These are phyloP conservation scores for Marasmarcha lunaedactyla DNA, from an alignment of 2,888 invertebrate genomes.

Conservation along the genomic window DNA sequence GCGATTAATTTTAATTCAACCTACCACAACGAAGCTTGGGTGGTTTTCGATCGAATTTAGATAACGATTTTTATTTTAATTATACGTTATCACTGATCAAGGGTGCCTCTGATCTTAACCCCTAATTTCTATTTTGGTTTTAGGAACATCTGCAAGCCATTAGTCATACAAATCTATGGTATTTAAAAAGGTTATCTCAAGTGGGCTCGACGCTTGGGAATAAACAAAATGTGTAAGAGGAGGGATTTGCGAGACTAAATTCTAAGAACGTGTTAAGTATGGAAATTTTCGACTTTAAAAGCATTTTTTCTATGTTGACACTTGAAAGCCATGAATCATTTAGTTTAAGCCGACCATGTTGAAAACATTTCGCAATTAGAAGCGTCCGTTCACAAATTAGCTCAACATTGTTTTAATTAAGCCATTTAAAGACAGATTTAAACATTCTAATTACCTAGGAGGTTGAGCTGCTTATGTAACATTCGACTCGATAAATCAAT, in stretches of 20 bases:
- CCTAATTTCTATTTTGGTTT: conserved; percentile 58
- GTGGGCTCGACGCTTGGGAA: conserved; percentile 14
- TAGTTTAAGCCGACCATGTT: no score
- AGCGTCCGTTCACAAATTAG: no score
- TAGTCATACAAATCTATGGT: conserved; percentile 45
- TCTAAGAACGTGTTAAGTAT: conserved; percentile 32
- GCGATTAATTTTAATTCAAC: conserved; percentile 19
- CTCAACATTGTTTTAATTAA: no score
- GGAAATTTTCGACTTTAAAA: conserved; percentile 15
- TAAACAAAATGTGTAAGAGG: conserved; percentile 12
- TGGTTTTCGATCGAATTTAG: conserved; percentile 40
- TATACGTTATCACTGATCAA: conserved; percentile 50
- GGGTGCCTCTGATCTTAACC: conserved; percentile 38
- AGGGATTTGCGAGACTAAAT: conserved; percentile 29
- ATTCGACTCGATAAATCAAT: no score
- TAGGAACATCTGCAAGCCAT: conserved; percentile 48
- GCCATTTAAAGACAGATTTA: no score
- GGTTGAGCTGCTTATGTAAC: no score
- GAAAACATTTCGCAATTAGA: no score
- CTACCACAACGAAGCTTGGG: conserved; percentile 42
- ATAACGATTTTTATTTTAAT: conserved; percentile 41
- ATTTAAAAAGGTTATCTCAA: conserved; percentile 21
- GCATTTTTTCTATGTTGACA: no score
- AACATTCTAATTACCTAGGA: no score
- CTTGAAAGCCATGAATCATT: no score